Base-by-base conservation (phyloP, 2,888 invertebrate genomes). In the Dicranocentrus wangi region DNA sequence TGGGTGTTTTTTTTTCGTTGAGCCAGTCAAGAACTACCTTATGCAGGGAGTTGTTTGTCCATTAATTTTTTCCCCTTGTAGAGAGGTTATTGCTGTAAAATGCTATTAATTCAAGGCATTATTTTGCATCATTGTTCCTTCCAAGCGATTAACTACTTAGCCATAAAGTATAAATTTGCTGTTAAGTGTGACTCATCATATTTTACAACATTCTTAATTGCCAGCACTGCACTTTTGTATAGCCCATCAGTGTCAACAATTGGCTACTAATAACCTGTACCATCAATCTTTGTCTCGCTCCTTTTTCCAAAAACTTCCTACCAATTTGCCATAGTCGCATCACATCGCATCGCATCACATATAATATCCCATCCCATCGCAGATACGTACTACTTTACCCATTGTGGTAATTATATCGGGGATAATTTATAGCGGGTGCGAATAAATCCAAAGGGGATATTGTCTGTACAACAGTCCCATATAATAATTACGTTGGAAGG, bases 191-290 rank as follows among this genome's bases (percentile, higher is more conserved):
- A 77, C 70, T 70, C 77, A 77, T 77, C 63, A 70, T 77, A 70
- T 77, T 70, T 77, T 70, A 77, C 70, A 77, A 63, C 77, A 61
- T 61, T 69, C 70, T 69, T 70, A 77, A 70, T 77, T 69, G 77
- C 69, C 63, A 70, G 63, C 69, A 61, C 69, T 69, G 53, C 69
- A 70, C 77, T 77, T 77, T 77, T 77, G 28, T 70, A 69, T 77
- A n/a, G 77, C 70, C 77, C 70, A 77, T 77, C 77, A 70, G 69
- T 77, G 77, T 77, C 70, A 77, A 77, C 76, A 76, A 76, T 76
- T 68, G 76, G 76, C 76, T 76, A 76, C 76, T 76, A 69, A 76
- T 76, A 76, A 76, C 76, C 68, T 68, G 76, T 60, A 60, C 76
- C 69, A 69, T 76, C 73, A 75, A 63, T 75, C 68, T 65, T 81